A percentile compares a stretch with the other conserved stretches of the same genome.
Evolutionary conservation across 2,113 vertebrate species (phyloP).

Genomic region (Sebastes schlegelii): DNA sequence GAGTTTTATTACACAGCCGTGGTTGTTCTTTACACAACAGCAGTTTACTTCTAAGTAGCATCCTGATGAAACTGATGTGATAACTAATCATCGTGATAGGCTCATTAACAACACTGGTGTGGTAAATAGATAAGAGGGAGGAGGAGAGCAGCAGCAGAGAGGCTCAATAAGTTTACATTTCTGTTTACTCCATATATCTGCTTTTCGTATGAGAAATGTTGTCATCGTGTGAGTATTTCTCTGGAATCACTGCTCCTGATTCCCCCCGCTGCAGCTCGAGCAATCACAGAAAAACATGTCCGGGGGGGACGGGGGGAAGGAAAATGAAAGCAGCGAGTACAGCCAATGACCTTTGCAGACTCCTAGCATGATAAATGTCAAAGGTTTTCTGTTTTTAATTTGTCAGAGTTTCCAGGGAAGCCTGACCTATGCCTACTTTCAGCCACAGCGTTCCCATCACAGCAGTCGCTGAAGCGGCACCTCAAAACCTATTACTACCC

Average conservation of each 20-base stretch:
- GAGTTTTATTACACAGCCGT: conserved; percentile 42
- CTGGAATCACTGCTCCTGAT: conserved; percentile 47
- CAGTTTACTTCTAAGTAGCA: conserved; percentile 44
- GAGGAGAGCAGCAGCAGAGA: background rate
- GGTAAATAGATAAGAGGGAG: conserved; percentile 15
- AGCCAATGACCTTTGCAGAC: conserved; percentile 79
- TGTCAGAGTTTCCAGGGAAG: conserved; percentile 81
- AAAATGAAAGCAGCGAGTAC: conserved; percentile 73
- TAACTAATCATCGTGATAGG: conserved; percentile 40
- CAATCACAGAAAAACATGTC: conserved; percentile 74
- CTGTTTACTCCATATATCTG: conserved; percentile 35
- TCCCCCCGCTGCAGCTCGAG: conserved; percentile 50
- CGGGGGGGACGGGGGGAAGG: conserved; percentile 56
- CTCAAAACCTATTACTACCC: conserved; percentile 75
- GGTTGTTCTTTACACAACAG: conserved; percentile 54
- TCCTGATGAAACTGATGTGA: conserved; percentile 54
- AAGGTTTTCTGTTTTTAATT: conserved; percentile 83
- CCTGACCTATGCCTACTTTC: conserved; percentile 78
- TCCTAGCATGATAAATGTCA: conserved; percentile 82
- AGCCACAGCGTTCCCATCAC: conserved; percentile 72
- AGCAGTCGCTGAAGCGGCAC: conserved; percentile 76
- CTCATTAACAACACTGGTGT: conserved; percentile 17
- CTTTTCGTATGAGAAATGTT: conserved; percentile 39
- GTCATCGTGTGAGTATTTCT: conserved; percentile 41
- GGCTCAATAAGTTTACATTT: conserved; percentile 13